Conservation (phyloP, 1,140 invertebrate genomes). For the Caenorhabditis latens region DNA sequence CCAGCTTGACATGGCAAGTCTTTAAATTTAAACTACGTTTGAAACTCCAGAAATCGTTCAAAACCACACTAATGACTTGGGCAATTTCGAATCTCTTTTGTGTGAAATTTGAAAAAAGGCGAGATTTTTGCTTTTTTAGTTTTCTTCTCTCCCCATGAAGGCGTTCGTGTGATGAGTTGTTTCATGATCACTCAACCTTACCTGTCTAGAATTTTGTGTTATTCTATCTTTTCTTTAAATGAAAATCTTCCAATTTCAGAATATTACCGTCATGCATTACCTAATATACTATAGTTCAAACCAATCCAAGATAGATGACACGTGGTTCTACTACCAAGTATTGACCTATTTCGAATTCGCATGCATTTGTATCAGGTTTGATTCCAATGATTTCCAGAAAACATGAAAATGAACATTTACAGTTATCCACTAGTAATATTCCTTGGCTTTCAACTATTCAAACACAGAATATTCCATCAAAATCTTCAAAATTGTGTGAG, state of each 20-base stretch:
- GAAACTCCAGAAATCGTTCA: too few species aligned
- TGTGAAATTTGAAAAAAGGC: too few species aligned
- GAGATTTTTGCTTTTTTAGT: not conserved
- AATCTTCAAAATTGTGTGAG: slow-evolving; percentile 32
- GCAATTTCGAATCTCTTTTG: too few species aligned
- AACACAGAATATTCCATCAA: slow-evolving; percentile 28
- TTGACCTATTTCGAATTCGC: slow-evolving; percentile 29
- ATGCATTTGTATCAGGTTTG: slow-evolving; percentile 2
- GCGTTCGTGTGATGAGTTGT: not conserved
- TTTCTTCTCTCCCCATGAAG: not conserved
- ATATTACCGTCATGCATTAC: slow-evolving; percentile 38
- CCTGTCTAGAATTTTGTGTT: not conserved
- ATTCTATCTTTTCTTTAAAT: not conserved
- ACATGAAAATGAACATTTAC: not conserved
- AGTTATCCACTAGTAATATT: slow-evolving; percentile 20
- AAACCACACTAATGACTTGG: too few species aligned
- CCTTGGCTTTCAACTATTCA: slow-evolving; percentile 13
- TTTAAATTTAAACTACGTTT: too few species aligned
- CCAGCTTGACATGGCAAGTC: too few species aligned
- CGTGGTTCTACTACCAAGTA: slow-evolving; percentile 37
- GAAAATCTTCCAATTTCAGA: not conserved
- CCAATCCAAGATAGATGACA: slow-evolving; percentile 10
- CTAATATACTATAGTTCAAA: slow-evolving; percentile 23
- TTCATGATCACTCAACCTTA: not conserved
- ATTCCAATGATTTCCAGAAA: not conserved